Base-by-base conservation (phyloP, 2,888 invertebrate species). In the Acleris laterana region DNA sequence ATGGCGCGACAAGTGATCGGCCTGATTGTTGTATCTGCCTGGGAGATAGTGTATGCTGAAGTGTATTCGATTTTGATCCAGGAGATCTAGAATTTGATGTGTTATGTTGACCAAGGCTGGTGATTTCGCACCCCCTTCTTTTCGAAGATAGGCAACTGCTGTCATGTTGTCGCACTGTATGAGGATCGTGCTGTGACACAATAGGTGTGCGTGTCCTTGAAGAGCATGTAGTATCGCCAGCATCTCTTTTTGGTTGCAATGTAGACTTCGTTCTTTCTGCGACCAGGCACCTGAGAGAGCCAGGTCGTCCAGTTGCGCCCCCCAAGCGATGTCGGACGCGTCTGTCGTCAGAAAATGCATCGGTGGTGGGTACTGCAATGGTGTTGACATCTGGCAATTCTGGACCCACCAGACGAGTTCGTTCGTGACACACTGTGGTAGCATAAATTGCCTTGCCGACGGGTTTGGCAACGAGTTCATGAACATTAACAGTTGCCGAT, bases 291-390 rank as follows among this genome's bases (percentile, higher is more conserved):
- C 75, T 16, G 68, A 49, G 17, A 75, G 51, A 2, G 22, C 22
- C 22, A 56, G 13, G 32, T 70, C 63, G 75, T 75, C 56, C 13
- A 76, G 7, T 16, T 69, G 72, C 0, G 71, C 75, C 20, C 74
- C 75, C 76, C 75, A 77, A 32, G 69, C 75, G 7, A 62, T 22
- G 22, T 72, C 71, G 7, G 73, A 72, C 1, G 74, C 73, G 61
- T 74, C 74, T 16, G 73, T 74, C 1, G 65, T 60, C n/a, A 74
- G 44, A 42, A 69, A 76, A 58, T 73, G 52, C 1, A 58, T 55
- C 3, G 70, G 68, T 11, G 69, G 69, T 9, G 73, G 69, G 11
- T 17, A 19, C 49, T 71, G 71, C 6, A 73, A 20, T 20, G 20
- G 56, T 4, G 72, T 68, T 17, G 64, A 20, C 2, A 5, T 7